Conservation (phyloP, 1,140 invertebrate species). For the Potamilus streckersoni region DNA sequence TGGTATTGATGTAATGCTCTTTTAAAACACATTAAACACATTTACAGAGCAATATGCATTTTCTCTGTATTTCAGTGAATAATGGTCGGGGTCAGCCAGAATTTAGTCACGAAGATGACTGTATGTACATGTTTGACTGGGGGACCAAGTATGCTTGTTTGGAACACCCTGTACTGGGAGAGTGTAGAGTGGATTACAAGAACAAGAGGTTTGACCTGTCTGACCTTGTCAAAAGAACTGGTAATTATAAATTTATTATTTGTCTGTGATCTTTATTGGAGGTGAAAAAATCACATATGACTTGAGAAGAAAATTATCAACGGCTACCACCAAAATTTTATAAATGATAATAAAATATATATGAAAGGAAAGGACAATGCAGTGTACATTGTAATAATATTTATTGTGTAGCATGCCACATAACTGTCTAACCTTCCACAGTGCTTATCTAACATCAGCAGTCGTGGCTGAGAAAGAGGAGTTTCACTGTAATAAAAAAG, state of each 20-base stretch:
- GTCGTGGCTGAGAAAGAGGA: no score
- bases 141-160: conserved; percentile 60
- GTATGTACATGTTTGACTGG: conserved; percentile 60
- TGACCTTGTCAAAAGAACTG: conserved; percentile 39
- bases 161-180: conserved; percentile 39
- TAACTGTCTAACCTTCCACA: no score
- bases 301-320: no score
- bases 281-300: no score
- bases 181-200: conserved; percentile 41
- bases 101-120: conserved; percentile 50
- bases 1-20: background rate
- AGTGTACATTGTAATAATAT: no score
- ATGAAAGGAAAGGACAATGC: no score
- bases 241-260: conserved; percentile 6
- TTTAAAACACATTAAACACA: background rate
- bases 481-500: no score
- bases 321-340: no score
- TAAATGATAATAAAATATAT: no score
- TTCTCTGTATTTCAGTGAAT: conserved; percentile 14
- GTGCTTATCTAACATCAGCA: no score
- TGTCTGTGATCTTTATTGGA: no score
- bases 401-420: no score
- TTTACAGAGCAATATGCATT: conserved; percentile 1
- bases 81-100: conserved; percentile 45
- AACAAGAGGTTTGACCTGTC: conserved; percentile 57